Evolutionary conservation across 2,797 vertebrate species (phyloP).

Genomic region (Somateria mollissima): DNA sequence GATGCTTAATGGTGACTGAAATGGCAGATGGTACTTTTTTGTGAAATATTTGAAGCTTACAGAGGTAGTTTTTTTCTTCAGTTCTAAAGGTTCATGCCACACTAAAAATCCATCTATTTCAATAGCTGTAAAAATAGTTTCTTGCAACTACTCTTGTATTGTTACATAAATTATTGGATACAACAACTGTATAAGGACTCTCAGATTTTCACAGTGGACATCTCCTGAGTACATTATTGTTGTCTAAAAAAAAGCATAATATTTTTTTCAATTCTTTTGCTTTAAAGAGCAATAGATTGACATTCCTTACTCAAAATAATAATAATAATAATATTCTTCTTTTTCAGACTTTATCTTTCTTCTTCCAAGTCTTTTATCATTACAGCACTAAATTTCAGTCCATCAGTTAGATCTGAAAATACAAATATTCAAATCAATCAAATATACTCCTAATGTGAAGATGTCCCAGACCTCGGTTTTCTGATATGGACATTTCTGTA

Average conservation of each 20-base stretch:
- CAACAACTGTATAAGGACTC: background rate
- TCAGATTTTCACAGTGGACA: background rate
- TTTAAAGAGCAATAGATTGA: background rate
- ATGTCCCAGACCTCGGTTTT: background rate
- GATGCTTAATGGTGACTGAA: background rate
- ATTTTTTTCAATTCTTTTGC: background rate
- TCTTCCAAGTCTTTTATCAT: background rate
- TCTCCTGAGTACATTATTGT: background rate
- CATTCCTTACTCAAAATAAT: background rate
- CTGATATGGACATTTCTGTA: background rate
- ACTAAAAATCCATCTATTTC: background rate
- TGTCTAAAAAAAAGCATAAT: background rate
- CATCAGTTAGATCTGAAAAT: background rate
- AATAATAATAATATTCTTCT: background rate
- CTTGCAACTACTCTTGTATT: background rate
- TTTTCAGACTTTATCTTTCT: background rate
- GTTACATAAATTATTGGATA: conserved; percentile 14
- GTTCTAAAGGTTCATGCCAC: background rate
- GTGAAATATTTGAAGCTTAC: background rate
- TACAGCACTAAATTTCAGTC: background rate
- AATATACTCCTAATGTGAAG: background rate
- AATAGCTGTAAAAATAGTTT: background rate
- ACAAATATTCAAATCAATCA: background rate
- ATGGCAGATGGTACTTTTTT: background rate
- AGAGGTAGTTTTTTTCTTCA: background rate